A percentile compares a stretch with the other conserved stretches of the same genome.
phyloP scores from a whole-genome alignment of 2,888 invertebrate genomes.

The Aphidius colemani region DNA sequence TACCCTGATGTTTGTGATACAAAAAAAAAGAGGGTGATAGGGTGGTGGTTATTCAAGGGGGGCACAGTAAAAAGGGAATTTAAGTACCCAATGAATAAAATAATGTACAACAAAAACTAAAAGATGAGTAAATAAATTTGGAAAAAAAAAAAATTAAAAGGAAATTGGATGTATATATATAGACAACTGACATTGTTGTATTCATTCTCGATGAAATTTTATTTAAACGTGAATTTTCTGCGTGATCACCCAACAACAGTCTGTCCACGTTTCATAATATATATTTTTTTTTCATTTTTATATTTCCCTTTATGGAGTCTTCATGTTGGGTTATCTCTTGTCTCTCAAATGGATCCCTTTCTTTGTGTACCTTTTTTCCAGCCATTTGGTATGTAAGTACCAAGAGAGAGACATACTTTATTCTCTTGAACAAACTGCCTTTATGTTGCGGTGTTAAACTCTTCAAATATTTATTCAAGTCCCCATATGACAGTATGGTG shows the following conservation, averaged over 20 bases:
- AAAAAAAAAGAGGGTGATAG: not conserved
- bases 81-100: slow-evolving; percentile 20
- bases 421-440: slow-evolving; percentile 8
- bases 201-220: too few relatives aligned
- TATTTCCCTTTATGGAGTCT: too few relatives aligned
- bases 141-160: too few relatives aligned
- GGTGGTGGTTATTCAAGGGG: slow-evolving; percentile 5
- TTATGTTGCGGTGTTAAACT: slow-evolving; percentile 21
- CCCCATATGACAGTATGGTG: slow-evolving; percentile 11
- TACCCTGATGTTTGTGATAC: slow-evolving; percentile 5
- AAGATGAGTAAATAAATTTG: too few relatives aligned
- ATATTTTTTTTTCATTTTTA: too few relatives aligned
- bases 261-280: too few relatives aligned
- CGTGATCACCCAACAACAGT: too few relatives aligned
- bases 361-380: slow-evolving; percentile 14
- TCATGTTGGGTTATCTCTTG: too few relatives aligned
- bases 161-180: too few relatives aligned
- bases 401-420: slow-evolving; percentile 4
- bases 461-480: slow-evolving; percentile 28
- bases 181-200: too few relatives aligned
- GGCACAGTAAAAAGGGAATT: slow-evolving; percentile 1
- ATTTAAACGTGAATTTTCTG: too few relatives aligned
- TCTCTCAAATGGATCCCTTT: not conserved
- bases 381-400: slow-evolving; percentile 15
- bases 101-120: slow-evolving; percentile 19